phyloP scores from a whole-genome alignment of 2,113 vertebrate species.

The Oreochromis tanganicae region DNA sequence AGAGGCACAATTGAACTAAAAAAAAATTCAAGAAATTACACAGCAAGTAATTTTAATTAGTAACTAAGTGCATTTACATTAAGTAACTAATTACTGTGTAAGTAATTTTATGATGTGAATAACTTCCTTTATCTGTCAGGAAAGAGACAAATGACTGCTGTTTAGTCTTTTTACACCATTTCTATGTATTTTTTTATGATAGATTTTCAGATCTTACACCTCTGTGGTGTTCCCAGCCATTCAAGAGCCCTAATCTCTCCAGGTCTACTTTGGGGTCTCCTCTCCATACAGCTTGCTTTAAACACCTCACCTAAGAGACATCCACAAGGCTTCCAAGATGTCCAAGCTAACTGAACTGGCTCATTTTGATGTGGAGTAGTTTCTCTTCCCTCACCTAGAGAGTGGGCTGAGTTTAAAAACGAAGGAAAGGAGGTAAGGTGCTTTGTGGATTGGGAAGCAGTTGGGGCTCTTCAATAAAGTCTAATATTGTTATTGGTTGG shows the following conservation, averaged over 20 bases:
- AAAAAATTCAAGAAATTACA: not conserved
- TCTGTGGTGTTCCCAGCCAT: not conserved
- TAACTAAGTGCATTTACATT: not conserved
- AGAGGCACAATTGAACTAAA: not conserved
- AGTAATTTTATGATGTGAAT: not conserved
- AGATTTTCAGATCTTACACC: not conserved
- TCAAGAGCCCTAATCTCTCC: not conserved
- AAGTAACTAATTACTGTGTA: not conserved
- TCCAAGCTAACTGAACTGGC: not conserved
- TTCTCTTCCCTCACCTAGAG: not conserved
- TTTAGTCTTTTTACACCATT: not conserved
- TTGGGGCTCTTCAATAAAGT: not conserved
- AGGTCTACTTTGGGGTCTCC: not conserved
- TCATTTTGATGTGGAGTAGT: not conserved
- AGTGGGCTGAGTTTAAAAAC: not conserved
- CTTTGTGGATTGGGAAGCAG: not conserved
- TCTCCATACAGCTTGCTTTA: not conserved
- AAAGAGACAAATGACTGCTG: not conserved
- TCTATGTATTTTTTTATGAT: not conserved
- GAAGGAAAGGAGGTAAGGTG: not conserved
- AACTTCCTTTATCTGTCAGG: not conserved
- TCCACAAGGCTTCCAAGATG: not conserved
- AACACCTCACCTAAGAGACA: not conserved
- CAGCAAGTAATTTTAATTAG: not conserved
- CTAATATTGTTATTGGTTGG: not conserved